phyloP scores from a whole-genome alignment of 2,113 vertebrate genomes.

The Dasypus novemcinctus region DNA sequence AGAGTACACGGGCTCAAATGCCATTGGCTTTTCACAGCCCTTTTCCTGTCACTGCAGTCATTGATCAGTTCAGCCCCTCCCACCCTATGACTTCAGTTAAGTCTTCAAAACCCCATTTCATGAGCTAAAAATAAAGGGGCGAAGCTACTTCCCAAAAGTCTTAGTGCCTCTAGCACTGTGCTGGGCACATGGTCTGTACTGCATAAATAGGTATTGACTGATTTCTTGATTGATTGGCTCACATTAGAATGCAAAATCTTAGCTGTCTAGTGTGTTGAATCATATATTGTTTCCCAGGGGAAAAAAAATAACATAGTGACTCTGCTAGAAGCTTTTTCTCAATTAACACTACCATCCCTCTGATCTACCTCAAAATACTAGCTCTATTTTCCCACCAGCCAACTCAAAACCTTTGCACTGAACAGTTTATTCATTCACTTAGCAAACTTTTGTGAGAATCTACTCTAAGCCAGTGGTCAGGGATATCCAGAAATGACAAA shows the following conservation, averaged over 20 bases:
- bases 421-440: neutral
- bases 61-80: neutral
- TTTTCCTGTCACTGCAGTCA: neutral
- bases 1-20: neutral
- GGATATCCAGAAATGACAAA: neutral
- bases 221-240: conserved; percentile 18
- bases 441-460: neutral
- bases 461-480: neutral
- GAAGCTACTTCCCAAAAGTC: neutral
- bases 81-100: neutral
- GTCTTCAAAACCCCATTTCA: neutral
- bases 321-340: neutral
- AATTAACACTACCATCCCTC: neutral
- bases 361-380: neutral
- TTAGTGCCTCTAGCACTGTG: neutral
- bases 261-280: neutral
- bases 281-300: neutral
- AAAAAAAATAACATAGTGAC: neutral
- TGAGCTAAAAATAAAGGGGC: neutral
- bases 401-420: neutral
- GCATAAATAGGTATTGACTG: neutral
- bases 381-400: neutral
- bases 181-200: neutral
- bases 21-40: neutral
- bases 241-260: conserved; percentile 13